Evolutionary conservation across 2,113 vertebrate genomes (phyloP).

Genomic region (Emydura subglobosa): DNA sequence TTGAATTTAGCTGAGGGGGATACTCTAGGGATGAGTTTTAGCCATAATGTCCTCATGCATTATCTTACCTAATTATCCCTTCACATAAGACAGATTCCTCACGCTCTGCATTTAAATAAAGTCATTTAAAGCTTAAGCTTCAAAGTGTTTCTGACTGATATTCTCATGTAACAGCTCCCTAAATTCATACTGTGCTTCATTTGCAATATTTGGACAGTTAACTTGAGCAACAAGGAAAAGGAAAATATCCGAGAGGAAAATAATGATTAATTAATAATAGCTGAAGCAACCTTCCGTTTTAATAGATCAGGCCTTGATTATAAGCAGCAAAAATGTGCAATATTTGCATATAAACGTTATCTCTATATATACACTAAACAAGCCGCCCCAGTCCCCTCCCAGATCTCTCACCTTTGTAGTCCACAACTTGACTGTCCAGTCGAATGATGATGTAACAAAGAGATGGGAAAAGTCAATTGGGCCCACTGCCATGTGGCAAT

Average conservation of each 20-base stretch:
- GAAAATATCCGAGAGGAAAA: not conserved
- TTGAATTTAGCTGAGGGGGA: not conserved
- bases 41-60: not conserved
- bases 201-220: not conserved
- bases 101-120: not conserved
- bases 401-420: slow-evolving; percentile 91
- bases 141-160: not conserved
- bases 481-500: slow-evolving; percentile 95
- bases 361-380: not conserved
- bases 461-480: slow-evolving; percentile 96
- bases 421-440: slow-evolving; percentile 99
- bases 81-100: not conserved
- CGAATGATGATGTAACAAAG: slow-evolving; percentile 97
- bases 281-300: not conserved
- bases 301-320: not conserved
- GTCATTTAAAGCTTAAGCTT: not conserved
- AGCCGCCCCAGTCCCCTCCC: not conserved
- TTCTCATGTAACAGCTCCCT: not conserved
- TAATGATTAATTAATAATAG: not conserved
- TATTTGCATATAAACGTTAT: not conserved
- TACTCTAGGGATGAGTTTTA: not conserved
- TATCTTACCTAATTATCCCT: not conserved
- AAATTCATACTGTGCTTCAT: not conserved
- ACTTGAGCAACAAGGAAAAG: not conserved
- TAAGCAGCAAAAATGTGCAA: not conserved